phyloP scores from a whole-genome alignment of 1,140 invertebrate species.

The Triops longicaudatus region DNA sequence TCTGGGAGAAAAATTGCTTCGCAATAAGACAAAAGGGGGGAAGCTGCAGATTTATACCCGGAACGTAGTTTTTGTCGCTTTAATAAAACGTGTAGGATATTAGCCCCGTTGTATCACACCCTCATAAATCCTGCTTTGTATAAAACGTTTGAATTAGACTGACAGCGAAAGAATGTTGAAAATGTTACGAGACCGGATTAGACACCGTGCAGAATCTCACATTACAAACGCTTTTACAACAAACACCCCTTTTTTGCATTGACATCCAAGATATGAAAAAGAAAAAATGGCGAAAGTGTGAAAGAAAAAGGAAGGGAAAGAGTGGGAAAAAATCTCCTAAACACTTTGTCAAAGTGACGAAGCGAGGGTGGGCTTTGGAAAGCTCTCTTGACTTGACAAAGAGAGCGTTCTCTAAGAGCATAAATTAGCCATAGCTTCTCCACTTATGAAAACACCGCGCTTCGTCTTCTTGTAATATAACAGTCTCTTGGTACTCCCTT shows the following conservation, averaged over 20 bases:
- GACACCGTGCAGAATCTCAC: background rate
- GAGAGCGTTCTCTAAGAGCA: background rate
- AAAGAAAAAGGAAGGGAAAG: background rate
- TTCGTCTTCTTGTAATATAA: background rate
- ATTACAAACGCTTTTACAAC: background rate
- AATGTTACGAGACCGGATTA: background rate
- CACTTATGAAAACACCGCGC: conserved; percentile 11
- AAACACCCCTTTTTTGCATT: background rate
- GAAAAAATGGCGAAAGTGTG: too few species aligned
- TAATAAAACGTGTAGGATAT: conserved; percentile 8
- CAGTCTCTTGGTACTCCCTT: conserved; percentile 1
- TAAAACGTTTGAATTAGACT: background rate
- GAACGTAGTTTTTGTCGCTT: background rate
- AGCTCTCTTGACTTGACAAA: conserved; percentile 13
- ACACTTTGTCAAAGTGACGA: background rate
- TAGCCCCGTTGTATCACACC: background rate
- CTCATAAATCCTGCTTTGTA: conserved; percentile 8
- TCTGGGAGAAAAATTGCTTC: background rate
- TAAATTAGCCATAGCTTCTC: background rate
- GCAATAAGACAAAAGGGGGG: background rate
- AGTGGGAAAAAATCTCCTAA: background rate
- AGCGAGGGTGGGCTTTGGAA: background rate
- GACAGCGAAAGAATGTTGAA: background rate
- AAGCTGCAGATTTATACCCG: background rate
- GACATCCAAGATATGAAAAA: background rate